A percentile compares a stretch with the other conserved stretches of the same genome.
phyloP scores from a whole-genome alignment of 2,888 invertebrate species.

The Drosophila buzzatii region DNA sequence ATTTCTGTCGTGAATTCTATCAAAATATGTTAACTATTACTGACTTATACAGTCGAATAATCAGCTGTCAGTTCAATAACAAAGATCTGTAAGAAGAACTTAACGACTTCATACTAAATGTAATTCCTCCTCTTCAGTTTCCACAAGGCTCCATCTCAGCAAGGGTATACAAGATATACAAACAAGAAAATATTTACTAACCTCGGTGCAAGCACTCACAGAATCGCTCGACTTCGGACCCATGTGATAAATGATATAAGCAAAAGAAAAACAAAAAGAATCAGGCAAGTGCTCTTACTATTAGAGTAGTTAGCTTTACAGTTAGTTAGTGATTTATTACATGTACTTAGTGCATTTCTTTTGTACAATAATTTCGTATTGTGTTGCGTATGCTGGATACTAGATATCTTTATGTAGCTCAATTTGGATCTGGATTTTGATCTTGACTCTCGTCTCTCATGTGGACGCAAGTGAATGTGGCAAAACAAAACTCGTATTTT shows the following conservation, averaged over 20 bases:
- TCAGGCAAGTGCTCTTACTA: constrained; percentile 12
- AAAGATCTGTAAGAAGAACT: too few relatives aligned
- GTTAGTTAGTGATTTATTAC: constrained; percentile 65
- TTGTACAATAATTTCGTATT: constrained; percentile 51
- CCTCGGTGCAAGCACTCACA: constrained; percentile 73
- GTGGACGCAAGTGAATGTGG: constrained; percentile 29
- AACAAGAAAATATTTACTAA: constrained; percentile 51
- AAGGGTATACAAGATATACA: constrained; percentile 30
- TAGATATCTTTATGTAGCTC: constrained; percentile 12
- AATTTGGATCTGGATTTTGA: constrained; percentile 17
- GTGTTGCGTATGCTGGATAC: constrained; percentile 26
- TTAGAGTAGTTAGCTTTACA: constrained; percentile 50
- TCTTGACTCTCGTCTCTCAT: constrained; percentile 6
- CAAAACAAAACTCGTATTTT: constrained; percentile 29
- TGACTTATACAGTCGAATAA: neutral
- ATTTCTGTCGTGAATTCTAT: neutral
- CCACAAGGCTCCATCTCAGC: neutral
- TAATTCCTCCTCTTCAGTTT: neutral
- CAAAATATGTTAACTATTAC: too few relatives aligned
- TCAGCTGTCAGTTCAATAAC: too few relatives aligned
- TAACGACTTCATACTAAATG: neutral
- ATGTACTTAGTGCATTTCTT: constrained; percentile 45
- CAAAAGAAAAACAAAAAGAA: neutral
- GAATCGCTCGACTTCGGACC: constrained; percentile 32
- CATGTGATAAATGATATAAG: constrained; percentile 40